Base-by-base conservation (phyloP, 2,888 invertebrate species). In the Petrophora chlorosata region DNA sequence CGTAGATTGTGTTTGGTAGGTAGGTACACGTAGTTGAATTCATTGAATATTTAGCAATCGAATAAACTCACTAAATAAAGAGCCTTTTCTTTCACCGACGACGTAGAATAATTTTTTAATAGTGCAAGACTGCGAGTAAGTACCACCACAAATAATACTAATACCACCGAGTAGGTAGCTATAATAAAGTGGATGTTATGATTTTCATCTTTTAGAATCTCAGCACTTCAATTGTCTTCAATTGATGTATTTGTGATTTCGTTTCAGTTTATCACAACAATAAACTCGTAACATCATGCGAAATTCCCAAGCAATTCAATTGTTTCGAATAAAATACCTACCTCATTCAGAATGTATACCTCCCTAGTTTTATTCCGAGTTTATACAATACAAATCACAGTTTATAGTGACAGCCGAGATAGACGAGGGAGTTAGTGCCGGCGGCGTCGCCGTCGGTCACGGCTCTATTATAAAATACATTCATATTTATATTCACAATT, bases 291-390 rank as follows among this genome's bases (percentile, higher is more conserved):
- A 59, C 56, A 57, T 59, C 49, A 50, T 66, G 67, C 52, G 67
- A 73, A 62, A 59, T 66, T 75, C 70, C 57, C 72, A 69, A 61
- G 66, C 66, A 68, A 72, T 72, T 73, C 69, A 62, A 72, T 75
- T 75, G 72, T 72, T 61, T 34, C 10, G 47, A 35, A 64, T 55
- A 55, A 61, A 61, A 61, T 60, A 46, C 49, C 56, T n/a, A n/a
- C n/a, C n/a, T 62, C 63, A 56, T 59, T 57, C 42, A 52, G 51
- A 63, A 15, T 39, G 50, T 32, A 65, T 54, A 56, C 57, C 54
- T n/a, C n/a, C n/a, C n/a, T n/a, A n/a, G n/a, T n/a, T n/a, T 25
- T 10, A 25, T 25, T 25, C 10, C 25, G 10, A 25, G 25, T 10
- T 25, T 25, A 9, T 57, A 48, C 46, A 58, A 62, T 63, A 56